Evolutionary conservation across 1,140 invertebrate genomes (phyloP).

Genomic region (Adelges cooleyi): DNA sequence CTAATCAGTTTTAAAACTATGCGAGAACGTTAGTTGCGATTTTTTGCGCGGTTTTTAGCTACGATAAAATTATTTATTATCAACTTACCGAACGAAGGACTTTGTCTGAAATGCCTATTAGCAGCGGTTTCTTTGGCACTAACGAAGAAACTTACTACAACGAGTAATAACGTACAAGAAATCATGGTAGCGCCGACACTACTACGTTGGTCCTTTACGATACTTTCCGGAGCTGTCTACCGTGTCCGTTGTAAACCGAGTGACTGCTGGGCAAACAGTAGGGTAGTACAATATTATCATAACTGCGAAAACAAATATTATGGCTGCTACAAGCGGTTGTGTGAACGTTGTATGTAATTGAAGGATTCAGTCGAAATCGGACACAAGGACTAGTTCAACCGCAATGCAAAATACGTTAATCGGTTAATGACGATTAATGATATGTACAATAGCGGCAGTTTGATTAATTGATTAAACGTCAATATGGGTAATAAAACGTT

Average conservation of each 20-base stretch:
- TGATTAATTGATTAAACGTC: too few species aligned
- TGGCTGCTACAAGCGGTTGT: background rate
- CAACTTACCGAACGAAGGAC: background rate
- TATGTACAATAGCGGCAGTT: too few species aligned
- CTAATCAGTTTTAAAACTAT: too few species aligned
- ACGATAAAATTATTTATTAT: too few species aligned
- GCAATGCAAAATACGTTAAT: too few species aligned
- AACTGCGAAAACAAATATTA: too few species aligned
- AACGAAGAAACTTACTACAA: background rate
- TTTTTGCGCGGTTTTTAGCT: too few species aligned
- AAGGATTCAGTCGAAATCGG: slow-evolving; percentile 4
- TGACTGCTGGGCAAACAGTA: slow-evolving; percentile 3
- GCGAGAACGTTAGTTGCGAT: too few species aligned
- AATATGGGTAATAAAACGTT: too few species aligned
- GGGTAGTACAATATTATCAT: background rate
- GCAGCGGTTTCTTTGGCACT: background rate
- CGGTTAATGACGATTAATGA: too few species aligned
- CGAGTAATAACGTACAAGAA: background rate
- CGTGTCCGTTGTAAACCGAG: background rate
- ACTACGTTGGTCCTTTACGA: background rate
- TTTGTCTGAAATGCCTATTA: background rate
- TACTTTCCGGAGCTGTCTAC: background rate
- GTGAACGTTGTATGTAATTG: background rate
- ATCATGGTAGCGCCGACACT: background rate
- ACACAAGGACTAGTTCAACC: slow-evolving; percentile 6